A percentile compares a stretch with the other conserved stretches of the same genome.
These are phyloP conservation scores for Poecilia wingei DNA, from an alignment of 2,797 vertebrate genomes.

Conservation along the genomic window DNA sequence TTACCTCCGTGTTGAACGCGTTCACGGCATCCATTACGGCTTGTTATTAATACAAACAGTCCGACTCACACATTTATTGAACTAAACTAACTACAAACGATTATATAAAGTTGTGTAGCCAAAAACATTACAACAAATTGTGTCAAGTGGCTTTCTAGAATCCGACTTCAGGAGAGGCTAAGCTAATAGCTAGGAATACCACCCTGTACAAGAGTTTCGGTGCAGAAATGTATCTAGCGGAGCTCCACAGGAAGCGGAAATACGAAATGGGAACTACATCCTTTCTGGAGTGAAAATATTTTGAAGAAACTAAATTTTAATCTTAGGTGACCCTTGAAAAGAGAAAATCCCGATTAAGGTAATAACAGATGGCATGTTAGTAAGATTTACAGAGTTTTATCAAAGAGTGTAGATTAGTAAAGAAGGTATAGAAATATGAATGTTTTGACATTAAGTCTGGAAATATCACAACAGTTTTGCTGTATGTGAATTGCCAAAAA, in stretches of 20 bases:
- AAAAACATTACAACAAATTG: not conserved
- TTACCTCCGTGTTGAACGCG: conserved; percentile 86
- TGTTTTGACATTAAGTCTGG: not conserved
- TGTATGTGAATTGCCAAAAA: not conserved
- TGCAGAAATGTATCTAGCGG: not conserved
- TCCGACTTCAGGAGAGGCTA: not conserved
- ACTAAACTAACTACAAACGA: conserved; percentile 8
- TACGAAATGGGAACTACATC: not conserved
- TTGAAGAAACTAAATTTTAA: not conserved
- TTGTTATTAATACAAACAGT: conserved; percentile 5
- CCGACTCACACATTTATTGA: not conserved
- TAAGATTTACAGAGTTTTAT: not conserved
- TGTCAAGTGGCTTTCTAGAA: not conserved
- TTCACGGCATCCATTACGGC: conserved; percentile 82
- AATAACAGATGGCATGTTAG: not conserved
- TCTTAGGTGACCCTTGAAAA: not conserved
- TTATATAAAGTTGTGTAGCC: not conserved
- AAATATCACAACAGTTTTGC: not conserved
- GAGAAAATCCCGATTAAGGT: not conserved
- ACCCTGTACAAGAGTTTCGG: not conserved
- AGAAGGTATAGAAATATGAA: too few relatives aligned
- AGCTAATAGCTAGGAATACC: conserved; percentile 20
- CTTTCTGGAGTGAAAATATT: not conserved
- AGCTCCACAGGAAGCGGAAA: not conserved
- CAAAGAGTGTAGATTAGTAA: too few relatives aligned